Conservation (phyloP, 2,797 vertebrate genomes). For the Dallia pectoralis region DNA sequence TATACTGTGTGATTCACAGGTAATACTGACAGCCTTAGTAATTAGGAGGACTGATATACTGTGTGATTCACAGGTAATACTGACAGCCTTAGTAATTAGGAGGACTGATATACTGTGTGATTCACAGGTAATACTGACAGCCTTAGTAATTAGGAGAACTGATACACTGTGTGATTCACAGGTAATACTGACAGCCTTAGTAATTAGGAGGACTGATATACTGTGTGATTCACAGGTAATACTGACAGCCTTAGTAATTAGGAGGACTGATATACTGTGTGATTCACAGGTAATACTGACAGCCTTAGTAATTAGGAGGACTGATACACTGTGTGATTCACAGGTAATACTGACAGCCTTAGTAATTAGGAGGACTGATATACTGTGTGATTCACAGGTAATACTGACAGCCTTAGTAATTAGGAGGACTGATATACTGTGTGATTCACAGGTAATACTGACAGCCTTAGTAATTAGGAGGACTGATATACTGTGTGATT, state of each 20-base stretch:
- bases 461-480: conserved; percentile 67
- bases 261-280: conserved; percentile 57
- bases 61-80: conserved; percentile 63
- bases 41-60: conserved; percentile 59
- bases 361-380: conserved; percentile 66
- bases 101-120: conserved; percentile 58
- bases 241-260: conserved; percentile 70
- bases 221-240: conserved; percentile 61
- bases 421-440: conserved; percentile 55
- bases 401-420: conserved; percentile 71
- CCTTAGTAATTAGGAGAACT: conserved; percentile 69
- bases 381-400: conserved; percentile 62
- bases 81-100: conserved; percentile 68
- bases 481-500: conserved; percentile 61
- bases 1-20: conserved; percentile 62
- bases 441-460: conserved; percentile 65
- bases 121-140: conserved; percentile 63
- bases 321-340: conserved; percentile 62
- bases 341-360: conserved; percentile 63
- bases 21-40: conserved; percentile 69
- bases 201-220: conserved; percentile 63
- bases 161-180: conserved; percentile 62
- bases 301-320: conserved; percentile 68
- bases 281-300: conserved; percentile 64
- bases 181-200: conserved; percentile 66